Evolutionary conservation across 1,140 invertebrate species (phyloP).

Genomic region (Nasonia longicornis): DNA sequence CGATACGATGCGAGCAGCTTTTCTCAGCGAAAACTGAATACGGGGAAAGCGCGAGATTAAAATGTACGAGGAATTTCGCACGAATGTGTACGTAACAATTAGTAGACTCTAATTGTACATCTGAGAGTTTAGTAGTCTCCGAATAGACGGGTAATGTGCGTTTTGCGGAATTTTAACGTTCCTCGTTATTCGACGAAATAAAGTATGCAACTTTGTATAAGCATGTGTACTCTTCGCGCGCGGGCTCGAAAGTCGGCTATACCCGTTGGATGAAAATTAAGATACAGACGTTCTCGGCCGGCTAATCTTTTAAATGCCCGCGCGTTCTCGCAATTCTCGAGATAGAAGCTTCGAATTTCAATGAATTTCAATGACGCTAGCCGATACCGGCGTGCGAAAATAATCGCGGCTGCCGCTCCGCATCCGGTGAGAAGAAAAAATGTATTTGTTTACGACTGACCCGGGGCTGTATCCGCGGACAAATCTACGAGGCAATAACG

Average conservation of each 20-base stretch:
- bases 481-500: constrained; percentile 33
- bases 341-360: background rate
- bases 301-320: background rate
- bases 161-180: background rate
- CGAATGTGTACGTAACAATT: background rate
- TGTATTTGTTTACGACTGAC: constrained; percentile 31
- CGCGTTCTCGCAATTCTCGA: background rate
- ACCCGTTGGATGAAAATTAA: background rate
- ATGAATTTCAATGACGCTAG: background rate
- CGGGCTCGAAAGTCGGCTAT: no score
- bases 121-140: background rate
- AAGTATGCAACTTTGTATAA: no score
- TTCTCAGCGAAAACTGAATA: background rate
- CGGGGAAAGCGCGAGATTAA: background rate
- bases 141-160: background rate
- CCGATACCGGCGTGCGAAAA: background rate
- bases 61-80: background rate
- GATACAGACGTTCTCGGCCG: background rate
- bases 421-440: background rate
- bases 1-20: background rate
- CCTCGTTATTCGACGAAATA: background rate
- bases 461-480: background rate
- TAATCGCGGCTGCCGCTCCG: constrained; percentile 2
- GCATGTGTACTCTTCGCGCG: no score
- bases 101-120: background rate